Evolutionary conservation across 2,888 invertebrate species (phyloP), one percentile per base, ranked within the genome.

Genomic region (Tenthredo mesomela): DNA sequence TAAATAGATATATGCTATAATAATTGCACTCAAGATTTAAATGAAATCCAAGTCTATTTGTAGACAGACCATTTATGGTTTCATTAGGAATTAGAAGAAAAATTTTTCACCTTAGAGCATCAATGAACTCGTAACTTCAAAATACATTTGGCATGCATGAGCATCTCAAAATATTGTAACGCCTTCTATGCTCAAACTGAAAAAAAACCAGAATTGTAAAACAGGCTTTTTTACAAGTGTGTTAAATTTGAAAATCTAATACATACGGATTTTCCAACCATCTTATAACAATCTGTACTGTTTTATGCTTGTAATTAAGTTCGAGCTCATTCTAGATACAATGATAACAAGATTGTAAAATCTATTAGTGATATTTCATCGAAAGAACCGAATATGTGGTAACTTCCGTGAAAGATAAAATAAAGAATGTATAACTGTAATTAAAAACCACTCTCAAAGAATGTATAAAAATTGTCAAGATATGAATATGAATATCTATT

Each of bases 391-490:
- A 54, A 33, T 77, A 54, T 33, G 1, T 54, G 33, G n/a, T 77
- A 54, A 54, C 47, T 77, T 50, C 7, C 77, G 40, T 37, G 40
- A 37, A 61, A 37, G 5, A 58, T 33, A 33, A 18, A 58, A 33
- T n/a, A 80, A 21, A 40, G 29, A 58, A 80, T 40, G 15, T 80
- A 80, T 37, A 78, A 58, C 25, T 78, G 37, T n/a, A 21, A 61
- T 61, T 67, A 61, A 67, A 61, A 61, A 80, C 18, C n/a, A 82
- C 67, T 82, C 43, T 37, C 33, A 29, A 82, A 67, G 58, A 82
- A 47, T 67, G 67, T 82, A 67, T 67, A 65, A 82, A 82, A 82
- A 82, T 67, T 29, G 47, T 82, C 67, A 18, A 12, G 29, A 43
- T 25, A 80, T 61, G 61, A 61, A 80, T 61, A 80, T 18, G 58